phyloP scores from a whole-genome alignment of 2,888 invertebrate species.

The Iselma pallidipennis region DNA sequence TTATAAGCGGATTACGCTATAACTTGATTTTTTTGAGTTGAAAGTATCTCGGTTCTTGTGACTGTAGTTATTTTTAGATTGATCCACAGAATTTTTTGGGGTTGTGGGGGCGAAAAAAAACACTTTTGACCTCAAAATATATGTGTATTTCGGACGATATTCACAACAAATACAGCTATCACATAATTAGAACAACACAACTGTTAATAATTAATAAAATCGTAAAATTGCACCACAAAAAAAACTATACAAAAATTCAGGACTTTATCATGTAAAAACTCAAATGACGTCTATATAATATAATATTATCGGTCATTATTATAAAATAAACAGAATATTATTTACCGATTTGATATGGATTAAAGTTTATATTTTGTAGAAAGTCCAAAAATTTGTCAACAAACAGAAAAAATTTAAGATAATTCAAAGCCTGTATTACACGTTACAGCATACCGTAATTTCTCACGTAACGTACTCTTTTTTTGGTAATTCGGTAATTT shows the following conservation, averaged over 20 bases:
- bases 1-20: too few relatives aligned
- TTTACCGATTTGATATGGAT: not conserved
- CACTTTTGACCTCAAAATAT: too few relatives aligned
- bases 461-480: constrained; percentile 91
- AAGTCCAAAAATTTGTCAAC: constrained; percentile 10
- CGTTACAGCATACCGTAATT: constrained; percentile 94
- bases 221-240: not conserved
- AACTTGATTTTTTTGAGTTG: too few relatives aligned
- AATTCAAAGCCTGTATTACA: constrained; percentile 99
- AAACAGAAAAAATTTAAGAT: constrained; percentile 65
- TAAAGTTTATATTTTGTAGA: too few relatives aligned
- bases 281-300: not conserved
- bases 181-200: not conserved
- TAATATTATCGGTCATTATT: not conserved
- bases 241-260: too few relatives aligned
- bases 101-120: too few relatives aligned
- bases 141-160: not conserved
- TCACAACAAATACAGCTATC: not conserved
- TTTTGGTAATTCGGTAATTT: constrained; percentile 99
- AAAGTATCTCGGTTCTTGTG: too few relatives aligned
- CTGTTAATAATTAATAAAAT: too few relatives aligned
- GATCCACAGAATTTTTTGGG: too few relatives aligned
- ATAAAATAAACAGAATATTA: too few relatives aligned
- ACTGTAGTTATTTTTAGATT: not conserved
- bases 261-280: too few relatives aligned